A percentile compares a stretch with the other conserved stretches of the same genome.
Evolutionary conservation across 2,888 invertebrate genomes (phyloP).

Genomic region (Steromphala cineraria): DNA sequence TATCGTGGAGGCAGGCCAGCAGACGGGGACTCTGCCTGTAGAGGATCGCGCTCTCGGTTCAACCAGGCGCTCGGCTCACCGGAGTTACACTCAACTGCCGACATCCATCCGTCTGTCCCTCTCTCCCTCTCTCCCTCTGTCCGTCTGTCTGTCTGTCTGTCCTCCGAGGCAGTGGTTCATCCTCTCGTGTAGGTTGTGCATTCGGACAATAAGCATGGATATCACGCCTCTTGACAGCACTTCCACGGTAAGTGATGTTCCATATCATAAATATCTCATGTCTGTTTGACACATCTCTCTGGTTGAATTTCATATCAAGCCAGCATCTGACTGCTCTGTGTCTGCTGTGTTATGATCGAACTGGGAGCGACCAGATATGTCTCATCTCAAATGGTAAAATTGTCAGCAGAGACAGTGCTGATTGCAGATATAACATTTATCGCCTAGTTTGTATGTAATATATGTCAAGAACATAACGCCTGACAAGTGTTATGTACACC

Average conservation of each 20-base stretch:
- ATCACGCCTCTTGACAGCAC: background rate
- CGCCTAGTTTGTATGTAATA: no score
- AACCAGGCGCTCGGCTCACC: background rate
- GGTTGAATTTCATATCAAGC: background rate
- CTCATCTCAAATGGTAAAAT: no score
- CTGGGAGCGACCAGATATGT: no score
- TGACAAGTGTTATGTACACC: no score
- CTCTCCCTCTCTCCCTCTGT: background rate
- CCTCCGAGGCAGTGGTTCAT: background rate
- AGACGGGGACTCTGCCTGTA: background rate
- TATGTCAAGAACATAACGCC: no score
- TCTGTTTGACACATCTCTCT: background rate
- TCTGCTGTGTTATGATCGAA: no score
- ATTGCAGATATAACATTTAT: no score
- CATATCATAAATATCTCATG: no score
- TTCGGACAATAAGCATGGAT: conserved; percentile 1
- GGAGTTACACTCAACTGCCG: background rate
- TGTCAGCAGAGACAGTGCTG: no score
- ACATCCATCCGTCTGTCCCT: background rate
- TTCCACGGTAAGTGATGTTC: background rate
- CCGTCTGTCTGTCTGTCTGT: background rate
- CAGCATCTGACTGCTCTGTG: no score
- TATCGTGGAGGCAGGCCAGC: background rate
- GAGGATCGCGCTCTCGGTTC: background rate
- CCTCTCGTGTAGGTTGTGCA: background rate